A percentile compares a stretch with the other conserved stretches of the same genome.
These are phyloP conservation scores for Ptyas mucosa DNA, from an alignment of 2,113 vertebrate species.

Conservation along the genomic window DNA sequence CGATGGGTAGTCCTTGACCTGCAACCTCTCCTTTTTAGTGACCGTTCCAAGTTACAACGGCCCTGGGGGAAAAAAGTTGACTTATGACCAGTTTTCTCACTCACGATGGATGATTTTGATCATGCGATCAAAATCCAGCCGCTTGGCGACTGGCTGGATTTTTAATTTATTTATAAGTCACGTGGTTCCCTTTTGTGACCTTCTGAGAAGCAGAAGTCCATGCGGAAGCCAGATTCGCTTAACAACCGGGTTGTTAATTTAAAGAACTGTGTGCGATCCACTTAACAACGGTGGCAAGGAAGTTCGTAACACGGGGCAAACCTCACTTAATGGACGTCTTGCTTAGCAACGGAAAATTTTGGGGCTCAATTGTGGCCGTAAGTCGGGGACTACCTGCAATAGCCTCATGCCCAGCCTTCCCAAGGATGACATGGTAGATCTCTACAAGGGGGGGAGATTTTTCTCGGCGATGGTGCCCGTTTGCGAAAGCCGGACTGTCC, in stretches of 20 bases:
- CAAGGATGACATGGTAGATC: background rate
- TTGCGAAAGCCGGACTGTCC: background rate
- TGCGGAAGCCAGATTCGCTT: background rate
- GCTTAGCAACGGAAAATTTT: background rate
- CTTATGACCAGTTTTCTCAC: background rate
- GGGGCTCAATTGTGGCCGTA: too few species aligned
- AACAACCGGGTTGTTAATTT: too few species aligned
- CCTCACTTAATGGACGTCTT: background rate
- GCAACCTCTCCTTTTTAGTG: background rate
- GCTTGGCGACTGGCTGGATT: background rate
- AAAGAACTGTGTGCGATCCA: too few species aligned
- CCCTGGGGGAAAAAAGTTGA: background rate
- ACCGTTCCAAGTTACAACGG: background rate
- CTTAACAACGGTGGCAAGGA: background rate
- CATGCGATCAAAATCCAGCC: background rate
- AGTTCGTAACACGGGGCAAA: background rate
- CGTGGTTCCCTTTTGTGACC: fast-evolving
- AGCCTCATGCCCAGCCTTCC: background rate
- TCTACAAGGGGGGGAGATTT: background rate
- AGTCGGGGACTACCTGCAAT: background rate
- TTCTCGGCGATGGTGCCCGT: background rate
- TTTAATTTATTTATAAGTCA: too few species aligned
- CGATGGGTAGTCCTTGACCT: background rate
- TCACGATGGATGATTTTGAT: background rate
- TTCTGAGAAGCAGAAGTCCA: background rate